Evolutionary conservation across 1,140 invertebrate species (phyloP).

Genomic region (Copidosoma floridanum): DNA sequence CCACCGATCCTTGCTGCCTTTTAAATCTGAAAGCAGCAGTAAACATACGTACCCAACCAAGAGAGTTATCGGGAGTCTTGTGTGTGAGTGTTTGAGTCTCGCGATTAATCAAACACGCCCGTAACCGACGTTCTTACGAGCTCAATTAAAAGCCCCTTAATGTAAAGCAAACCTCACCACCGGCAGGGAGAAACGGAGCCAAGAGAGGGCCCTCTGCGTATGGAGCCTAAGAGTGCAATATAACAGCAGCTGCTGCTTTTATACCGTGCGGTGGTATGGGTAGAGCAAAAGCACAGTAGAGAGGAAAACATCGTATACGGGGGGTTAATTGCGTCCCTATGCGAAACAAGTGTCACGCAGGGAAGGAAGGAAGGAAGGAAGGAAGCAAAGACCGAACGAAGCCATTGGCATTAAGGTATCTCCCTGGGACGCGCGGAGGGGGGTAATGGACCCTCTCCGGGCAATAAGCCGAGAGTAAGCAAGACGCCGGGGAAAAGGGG

Average conservation of each 20-base stretch:
- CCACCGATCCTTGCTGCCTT: too few species aligned
- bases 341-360: not conserved
- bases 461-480: not conserved
- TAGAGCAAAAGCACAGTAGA: too few species aligned
- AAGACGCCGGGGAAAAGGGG: not conserved
- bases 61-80: too few species aligned
- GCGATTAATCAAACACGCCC: not conserved
- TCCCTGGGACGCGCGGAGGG: too few species aligned
- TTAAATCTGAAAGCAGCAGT: too few species aligned
- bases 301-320: too few species aligned
- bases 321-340: too few species aligned
- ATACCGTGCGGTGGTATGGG: not conserved
- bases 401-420: not conserved
- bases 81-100: not conserved
- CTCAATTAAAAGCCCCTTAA: conserved; percentile 1
- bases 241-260: conserved; percentile 7
- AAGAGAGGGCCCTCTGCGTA: too few species aligned
- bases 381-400: not conserved
- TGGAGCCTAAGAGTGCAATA: not conserved
- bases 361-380: not conserved
- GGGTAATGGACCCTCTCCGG: not conserved
- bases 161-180: not conserved
- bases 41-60: too few species aligned
- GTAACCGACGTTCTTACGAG: not conserved
- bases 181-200: not conserved